Conservation (phyloP, 2,888 invertebrate genomes). For the Eupithecia inturbata region DNA sequence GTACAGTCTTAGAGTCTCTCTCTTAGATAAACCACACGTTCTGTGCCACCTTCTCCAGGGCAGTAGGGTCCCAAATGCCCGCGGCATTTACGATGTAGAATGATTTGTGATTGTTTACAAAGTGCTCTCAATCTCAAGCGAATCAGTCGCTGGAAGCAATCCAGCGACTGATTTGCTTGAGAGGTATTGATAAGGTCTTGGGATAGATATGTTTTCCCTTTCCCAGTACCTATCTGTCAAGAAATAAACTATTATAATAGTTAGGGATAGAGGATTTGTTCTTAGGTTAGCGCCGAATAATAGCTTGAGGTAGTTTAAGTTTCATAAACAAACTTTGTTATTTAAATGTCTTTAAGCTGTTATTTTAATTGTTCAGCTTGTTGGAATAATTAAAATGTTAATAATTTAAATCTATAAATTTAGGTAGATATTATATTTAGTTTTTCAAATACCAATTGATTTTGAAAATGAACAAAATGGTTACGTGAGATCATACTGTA, state of each 20-base stretch:
- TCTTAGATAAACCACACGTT: not conserved
- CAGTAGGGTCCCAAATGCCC: slow-evolving; percentile 33
- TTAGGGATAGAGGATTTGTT: not conserved
- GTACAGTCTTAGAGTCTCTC: not conserved
- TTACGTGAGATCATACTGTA: no score
- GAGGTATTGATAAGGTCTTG: not conserved
- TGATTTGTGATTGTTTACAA: slow-evolving; percentile 28
- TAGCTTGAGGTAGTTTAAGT: not conserved
- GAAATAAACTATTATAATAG: not conserved
- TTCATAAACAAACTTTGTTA: not conserved
- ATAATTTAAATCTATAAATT: no score
- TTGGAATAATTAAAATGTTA: no score
- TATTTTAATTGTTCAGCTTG: not conserved
- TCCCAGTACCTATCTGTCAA: not conserved
- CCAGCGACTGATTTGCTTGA: slow-evolving; percentile 5
- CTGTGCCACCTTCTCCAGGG: not conserved
- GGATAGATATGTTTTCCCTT: not conserved
- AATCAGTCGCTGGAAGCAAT: no score
- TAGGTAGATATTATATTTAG: no score
- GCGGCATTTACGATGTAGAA: slow-evolving; percentile 33
- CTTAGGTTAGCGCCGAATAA: not conserved
- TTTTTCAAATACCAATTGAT: no score
- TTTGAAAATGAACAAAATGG: no score
- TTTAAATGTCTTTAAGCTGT: not conserved
- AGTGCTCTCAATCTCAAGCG: no score